These are phyloP conservation scores for Pecten maximus DNA, from an alignment of 2,888 invertebrate genomes.

Conservation along the genomic window DNA sequence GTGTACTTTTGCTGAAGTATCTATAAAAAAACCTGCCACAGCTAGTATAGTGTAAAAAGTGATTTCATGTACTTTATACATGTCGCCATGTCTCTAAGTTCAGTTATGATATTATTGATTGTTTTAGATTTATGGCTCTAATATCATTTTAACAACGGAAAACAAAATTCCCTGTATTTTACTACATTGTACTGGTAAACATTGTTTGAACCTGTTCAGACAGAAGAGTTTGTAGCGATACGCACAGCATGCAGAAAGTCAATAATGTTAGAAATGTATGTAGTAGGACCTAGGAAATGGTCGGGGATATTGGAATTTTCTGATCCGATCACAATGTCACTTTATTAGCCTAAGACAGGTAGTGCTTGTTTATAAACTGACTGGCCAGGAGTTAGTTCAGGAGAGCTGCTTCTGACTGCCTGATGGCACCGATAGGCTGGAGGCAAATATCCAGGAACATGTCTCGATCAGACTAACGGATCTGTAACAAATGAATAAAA, in stretches of 20 bases:
- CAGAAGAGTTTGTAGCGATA: neutral
- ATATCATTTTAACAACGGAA: neutral
- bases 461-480: no score
- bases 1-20: no score
- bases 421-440: neutral
- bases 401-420: neutral
- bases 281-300: conserved; percentile 20
- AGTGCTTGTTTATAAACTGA: neutral
- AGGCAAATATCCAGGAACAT: neutral
- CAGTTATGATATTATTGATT: neutral
- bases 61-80: neutral
- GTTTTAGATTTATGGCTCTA: neutral
- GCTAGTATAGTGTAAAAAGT: no score
- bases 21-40: no score
- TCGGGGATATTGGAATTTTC: conserved; percentile 12
- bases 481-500: neutral
- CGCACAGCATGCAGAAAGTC: conserved; percentile 30
- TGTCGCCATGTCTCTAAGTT: neutral
- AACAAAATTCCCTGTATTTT: neutral
- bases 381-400: neutral
- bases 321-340: conserved; percentile 4
- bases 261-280: conserved; percentile 3
- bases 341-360: neutral
- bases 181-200: neutral
- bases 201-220: neutral